Base-by-base conservation (phyloP, 2,113 vertebrate species). In the Rafetus swinhoei region DNA sequence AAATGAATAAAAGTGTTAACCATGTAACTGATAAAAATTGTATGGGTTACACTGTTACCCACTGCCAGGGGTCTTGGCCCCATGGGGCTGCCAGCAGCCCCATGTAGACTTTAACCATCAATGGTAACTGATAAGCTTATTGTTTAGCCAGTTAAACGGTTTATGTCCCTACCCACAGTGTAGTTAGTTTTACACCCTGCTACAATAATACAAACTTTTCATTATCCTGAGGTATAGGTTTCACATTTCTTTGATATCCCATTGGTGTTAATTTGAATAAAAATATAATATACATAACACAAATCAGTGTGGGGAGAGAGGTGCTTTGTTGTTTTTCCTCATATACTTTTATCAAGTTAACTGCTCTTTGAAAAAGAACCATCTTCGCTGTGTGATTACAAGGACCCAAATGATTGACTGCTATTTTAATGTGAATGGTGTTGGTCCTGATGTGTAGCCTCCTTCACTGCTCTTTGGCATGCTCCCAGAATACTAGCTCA, bases 171-270 rank as follows among this genome's bases (percentile, higher is more conserved):
- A 90, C 60, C 59, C 57, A 85, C 72, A 82, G 54, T 32, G 29
- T 77, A 12, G 85, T 92, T 91, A 87, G 80, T 93, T 59, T 92
- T 91, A 69, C 85, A 72, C 82, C 81, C 54, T 94, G 91, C 55
- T 18, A 1, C 80, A 80, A 50, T 81, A 57, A 57, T 88, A 91
- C 16, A 39, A 52, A 77, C 87, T 45, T 85, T 88, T 54, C 12
- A n/a, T 27, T 85, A 88, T 88, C 88, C 83, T 59, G 29, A 87
- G 39, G 56, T 94, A 13, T 92, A 9, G 1, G 3, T 85, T 85
- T 88, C 9, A 16, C 7, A 14, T 54, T 39, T 77, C 39, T 74
- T 45, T 74, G 24, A 45, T 88, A 86, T 85, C 85, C n/a, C 21
- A 87, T 35, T 87, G 79, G 24, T 22, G 50, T 84, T 80, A 72